Evolutionary conservation across 1,140 invertebrate species (phyloP), one percentile per base, ranked within the genome.

Genomic region (Plectus sambesii): DNA sequence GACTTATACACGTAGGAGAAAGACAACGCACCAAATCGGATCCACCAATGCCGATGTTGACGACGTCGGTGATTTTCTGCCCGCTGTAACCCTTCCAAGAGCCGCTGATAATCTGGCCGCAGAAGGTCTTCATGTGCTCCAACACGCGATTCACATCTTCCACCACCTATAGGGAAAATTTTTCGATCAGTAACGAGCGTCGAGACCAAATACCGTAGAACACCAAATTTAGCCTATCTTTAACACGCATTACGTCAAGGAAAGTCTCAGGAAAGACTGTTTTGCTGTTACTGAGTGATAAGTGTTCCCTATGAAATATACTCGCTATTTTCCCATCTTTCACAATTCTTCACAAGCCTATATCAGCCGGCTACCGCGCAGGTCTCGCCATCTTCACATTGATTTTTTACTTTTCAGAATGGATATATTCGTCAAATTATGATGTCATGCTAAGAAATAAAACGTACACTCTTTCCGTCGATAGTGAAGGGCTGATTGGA

Each of bases 41-140:
- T 23, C 94, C 94, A 43, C 94, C 94, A 66, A 99, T 99, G 42
- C 94, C 94, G 76, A 99, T 98, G 71, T 99, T 99, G 23, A 99
- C 84, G 40, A 99, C 85, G 77, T 98, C 92, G 49, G 85, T 90
- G 39, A 99, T 97, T 47, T 81, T 69, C 73, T 96, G 88, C 6
- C 89, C 90, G 3, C 87, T 89, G 69, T 84, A 94, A 26, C 90
- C 85, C 63, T 78, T 78, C 85, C 85, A 87, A 56, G 76, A 56
- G 38, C 83, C 82, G 22, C 69, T 74, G 50, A 81, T 76, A 2
- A 87, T 75, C 71, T 78, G 33, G 2, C 82, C 75, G 22, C 80
- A 80, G 69, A 99, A 99, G 61, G 82, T 77, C 72, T 93, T 86
- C 85, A 99, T 98, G 63, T 99, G 92, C 2, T 78, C 71, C 2